phyloP scores from a whole-genome alignment of 2,888 invertebrate genomes.

The Lasioglossum zephyrum region DNA sequence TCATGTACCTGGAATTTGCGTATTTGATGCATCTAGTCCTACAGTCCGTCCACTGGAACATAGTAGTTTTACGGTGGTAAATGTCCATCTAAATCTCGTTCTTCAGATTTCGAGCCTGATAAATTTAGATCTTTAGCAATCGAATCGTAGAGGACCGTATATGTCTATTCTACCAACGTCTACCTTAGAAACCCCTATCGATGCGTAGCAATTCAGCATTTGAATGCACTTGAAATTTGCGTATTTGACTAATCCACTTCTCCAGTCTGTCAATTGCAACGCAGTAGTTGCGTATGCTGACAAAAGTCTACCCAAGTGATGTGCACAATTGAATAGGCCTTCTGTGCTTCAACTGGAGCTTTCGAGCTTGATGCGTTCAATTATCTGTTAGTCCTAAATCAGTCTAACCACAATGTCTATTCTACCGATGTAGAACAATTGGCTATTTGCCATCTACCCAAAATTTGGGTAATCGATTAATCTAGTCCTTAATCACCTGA shows the following conservation, averaged over 20 bases:
- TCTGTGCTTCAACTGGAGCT: neutral
- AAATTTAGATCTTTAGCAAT: neutral
- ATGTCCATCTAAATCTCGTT: neutral
- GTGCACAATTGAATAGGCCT: neutral
- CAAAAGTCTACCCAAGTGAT: neutral
- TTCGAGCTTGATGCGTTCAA: neutral
- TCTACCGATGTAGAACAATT: neutral
- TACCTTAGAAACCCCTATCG: neutral
- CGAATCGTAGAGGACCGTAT: neutral
- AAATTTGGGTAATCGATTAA: neutral
- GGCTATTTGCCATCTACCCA: neutral
- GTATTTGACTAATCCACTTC: neutral
- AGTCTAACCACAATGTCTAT: neutral
- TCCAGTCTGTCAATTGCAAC: neutral
- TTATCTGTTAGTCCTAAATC: neutral
- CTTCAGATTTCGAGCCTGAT: neutral
- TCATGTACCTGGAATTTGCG: neutral
- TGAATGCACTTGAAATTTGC: neutral
- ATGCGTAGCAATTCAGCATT: neutral
- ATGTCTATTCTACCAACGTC: neutral
- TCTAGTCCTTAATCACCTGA: neutral
- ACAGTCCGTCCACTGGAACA: neutral
- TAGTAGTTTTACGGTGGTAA: neutral
- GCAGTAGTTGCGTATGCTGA: neutral
- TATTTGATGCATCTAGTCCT: conserved; percentile 1